Conservation (phyloP, 2,113 vertebrate genomes). For the Emberiza fucata region DNA sequence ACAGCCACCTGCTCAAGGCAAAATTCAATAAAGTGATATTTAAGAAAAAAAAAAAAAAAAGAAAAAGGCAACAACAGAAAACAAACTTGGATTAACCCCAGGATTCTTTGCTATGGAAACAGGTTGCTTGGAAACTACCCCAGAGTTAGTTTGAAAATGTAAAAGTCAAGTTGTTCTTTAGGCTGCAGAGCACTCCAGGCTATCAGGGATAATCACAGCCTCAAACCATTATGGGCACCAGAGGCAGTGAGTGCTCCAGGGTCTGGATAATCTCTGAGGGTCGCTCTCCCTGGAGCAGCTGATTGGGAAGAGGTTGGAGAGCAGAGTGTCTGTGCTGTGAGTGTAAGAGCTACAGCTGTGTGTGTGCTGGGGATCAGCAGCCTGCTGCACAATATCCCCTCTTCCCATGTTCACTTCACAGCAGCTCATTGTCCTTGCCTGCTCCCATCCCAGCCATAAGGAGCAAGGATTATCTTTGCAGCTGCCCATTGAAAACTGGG, state of each 20-base stretch:
- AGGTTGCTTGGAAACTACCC: constrained; percentile 78
- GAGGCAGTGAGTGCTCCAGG: constrained; percentile 28
- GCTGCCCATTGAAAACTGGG: neutral
- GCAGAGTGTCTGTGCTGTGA: neutral
- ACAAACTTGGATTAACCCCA: constrained; percentile 69
- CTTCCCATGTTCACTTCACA: neutral
- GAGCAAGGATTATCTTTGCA: neutral
- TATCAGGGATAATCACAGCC: constrained; percentile 56
- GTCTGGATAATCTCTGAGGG: constrained; percentile 29
- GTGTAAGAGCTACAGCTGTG: neutral
- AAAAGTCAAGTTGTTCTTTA: constrained; percentile 72
- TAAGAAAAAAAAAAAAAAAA: neutral
- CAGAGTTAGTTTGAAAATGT: constrained; percentile 65
- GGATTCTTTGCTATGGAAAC: constrained; percentile 80
- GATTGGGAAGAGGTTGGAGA: neutral
- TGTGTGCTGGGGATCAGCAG: neutral
- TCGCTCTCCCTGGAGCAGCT: neutral
- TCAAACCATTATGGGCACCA: neutral
- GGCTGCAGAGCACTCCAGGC: constrained; percentile 51
- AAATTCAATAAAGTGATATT: constrained; percentile 68
- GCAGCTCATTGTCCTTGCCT: neutral
- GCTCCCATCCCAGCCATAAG: neutral
- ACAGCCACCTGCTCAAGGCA: constrained; percentile 56
- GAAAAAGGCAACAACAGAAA: neutral
- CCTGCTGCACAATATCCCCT: neutral